Conservation (phyloP, 2,888 invertebrate genomes). For the Panorpa germanica region DNA sequence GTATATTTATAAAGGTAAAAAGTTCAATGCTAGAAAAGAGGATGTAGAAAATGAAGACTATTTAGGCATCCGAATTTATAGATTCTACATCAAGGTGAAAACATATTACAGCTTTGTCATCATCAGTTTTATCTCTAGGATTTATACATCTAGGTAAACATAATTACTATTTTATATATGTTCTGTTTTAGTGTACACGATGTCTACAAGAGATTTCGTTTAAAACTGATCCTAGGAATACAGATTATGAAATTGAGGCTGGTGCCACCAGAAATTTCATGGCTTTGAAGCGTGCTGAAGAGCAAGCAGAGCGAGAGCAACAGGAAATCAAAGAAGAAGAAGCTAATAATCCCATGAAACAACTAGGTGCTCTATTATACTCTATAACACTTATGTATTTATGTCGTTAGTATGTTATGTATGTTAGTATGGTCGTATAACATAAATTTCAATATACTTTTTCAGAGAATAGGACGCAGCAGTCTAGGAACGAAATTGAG, state of each 20-base stretch:
- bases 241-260: conserved; percentile 95
- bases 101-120: no score
- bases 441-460: conserved; percentile 9
- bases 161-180: conserved; percentile 20
- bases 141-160: conserved; percentile 1
- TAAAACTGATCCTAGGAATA: conserved; percentile 93
- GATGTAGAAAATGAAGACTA: conserved; percentile 96
- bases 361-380: conserved; percentile 36
- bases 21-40: conserved; percentile 97
- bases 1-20: conserved; percentile 99
- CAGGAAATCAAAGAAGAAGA: conserved; percentile 91
- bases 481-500: conserved; percentile 92
- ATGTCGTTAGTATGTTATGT: background rate
- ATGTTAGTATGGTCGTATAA: background rate
- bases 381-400: background rate
- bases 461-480: conserved; percentile 86
- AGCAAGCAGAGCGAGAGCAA: conserved; percentile 77
- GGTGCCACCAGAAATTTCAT: conserved; percentile 98
- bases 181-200: conserved; percentile 68
- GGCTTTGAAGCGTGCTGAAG: conserved; percentile 84
- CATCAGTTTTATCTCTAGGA: no score
- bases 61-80: conserved; percentile 87
- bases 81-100: conserved; percentile 85
- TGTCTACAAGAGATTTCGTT: conserved; percentile 98
- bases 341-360: conserved; percentile 96